phyloP scores from a whole-genome alignment of 92 coral and sea anemone species.

The Chrysogorgia sp. region DNA sequence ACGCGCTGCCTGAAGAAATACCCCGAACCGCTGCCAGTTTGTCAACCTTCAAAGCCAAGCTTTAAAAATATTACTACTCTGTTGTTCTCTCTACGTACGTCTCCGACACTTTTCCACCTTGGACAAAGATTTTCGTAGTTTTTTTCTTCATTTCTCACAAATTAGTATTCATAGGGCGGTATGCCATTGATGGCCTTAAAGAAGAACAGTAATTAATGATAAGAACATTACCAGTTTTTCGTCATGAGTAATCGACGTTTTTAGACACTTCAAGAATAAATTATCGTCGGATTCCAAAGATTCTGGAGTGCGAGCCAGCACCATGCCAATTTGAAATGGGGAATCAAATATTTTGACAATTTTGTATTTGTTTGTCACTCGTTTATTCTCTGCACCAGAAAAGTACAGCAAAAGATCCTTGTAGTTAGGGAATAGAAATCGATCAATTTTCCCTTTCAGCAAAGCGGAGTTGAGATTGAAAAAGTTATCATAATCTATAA shows the following conservation, averaged over 20 bases:
- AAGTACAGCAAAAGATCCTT: constrained; percentile 2
- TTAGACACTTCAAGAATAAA: constrained; percentile 1
- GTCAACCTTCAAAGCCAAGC: no score
- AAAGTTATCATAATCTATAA: background rate
- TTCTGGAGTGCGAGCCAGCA: background rate
- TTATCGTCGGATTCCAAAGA: background rate
- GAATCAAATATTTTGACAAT: constrained; percentile 16
- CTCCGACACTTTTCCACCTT: no score
- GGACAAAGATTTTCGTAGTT: no score
- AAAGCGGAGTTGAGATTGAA: background rate
- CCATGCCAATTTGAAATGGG: constrained; percentile 27
- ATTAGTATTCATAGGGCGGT: no score
- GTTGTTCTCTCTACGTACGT: no score
- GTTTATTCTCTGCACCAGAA: no score
- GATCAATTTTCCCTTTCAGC: background rate
- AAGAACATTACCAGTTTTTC: background rate
- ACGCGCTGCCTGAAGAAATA: no score
- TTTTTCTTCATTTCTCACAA: no score
- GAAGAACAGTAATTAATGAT: no score
- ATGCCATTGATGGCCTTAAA: no score
- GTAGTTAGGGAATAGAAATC: constrained; percentile 5
- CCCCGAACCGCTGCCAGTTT: no score
- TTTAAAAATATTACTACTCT: no score
- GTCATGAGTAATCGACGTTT: background rate
- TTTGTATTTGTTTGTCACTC: background rate